These are phyloP conservation scores for Congeria kusceri DNA, from an alignment of 2,888 invertebrate species.

Conservation along the genomic window DNA sequence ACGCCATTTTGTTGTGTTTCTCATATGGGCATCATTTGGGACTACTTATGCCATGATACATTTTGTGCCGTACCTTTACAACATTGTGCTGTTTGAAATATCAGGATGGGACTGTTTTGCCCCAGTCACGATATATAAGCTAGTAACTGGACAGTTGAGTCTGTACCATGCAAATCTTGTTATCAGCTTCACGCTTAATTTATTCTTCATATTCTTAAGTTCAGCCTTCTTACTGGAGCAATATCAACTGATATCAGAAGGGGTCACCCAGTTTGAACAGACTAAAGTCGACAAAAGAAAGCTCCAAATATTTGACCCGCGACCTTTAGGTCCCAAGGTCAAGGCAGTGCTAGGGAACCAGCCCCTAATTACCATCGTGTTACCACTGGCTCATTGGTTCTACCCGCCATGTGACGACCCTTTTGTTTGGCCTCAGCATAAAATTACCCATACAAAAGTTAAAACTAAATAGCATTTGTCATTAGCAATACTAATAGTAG, in stretches of 20 bases:
- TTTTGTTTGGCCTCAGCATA: conserved; percentile 53
- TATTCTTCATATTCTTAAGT: conserved; percentile 52
- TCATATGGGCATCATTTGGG: conserved; percentile 71
- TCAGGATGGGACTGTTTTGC: conserved; percentile 41
- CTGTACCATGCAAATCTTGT: conserved; percentile 17
- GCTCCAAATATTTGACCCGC: conserved; percentile 40
- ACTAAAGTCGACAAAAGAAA: conserved; percentile 37
- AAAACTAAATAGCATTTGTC: not conserved
- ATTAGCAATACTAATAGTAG: too few species aligned
- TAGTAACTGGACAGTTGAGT: conserved; percentile 27
- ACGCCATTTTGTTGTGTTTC: conserved; percentile 80
- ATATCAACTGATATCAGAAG: conserved; percentile 16
- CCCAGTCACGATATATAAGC: conserved; percentile 40
- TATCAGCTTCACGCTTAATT: conserved; percentile 40
- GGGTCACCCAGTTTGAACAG: conserved; percentile 53
- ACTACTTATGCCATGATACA: conserved; percentile 41
- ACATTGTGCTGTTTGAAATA: conserved; percentile 13
- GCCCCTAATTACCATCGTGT: conserved; percentile 36
- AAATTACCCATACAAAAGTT: conserved; percentile 13
- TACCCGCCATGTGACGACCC: conserved; percentile 52
- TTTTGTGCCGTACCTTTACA: conserved; percentile 35
- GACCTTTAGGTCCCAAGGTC: conserved; percentile 37
- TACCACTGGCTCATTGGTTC: conserved; percentile 38
- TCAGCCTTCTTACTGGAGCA: conserved; percentile 47
- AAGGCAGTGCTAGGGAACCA: conserved; percentile 47